A percentile compares a stretch with the other conserved stretches of the same genome.
phyloP scores from a whole-genome alignment of 2,888 invertebrate species.

The Fragum whitleyi region DNA sequence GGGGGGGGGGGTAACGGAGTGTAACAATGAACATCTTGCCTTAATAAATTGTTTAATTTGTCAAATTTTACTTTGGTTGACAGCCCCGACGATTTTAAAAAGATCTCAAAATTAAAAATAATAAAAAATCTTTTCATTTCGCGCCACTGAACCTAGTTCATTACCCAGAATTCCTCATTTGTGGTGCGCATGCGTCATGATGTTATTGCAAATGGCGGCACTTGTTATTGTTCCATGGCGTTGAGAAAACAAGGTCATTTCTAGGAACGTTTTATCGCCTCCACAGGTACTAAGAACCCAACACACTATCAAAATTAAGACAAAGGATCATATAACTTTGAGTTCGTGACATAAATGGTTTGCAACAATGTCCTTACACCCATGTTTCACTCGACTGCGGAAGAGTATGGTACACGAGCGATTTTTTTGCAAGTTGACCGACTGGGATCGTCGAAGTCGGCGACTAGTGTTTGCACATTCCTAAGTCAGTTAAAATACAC shows the following conservation, averaged over 20 bases:
- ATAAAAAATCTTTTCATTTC: conserved; percentile 22
- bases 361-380: conserved; percentile 26
- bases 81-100: too few species aligned
- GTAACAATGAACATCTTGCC: too few species aligned
- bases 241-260: conserved; percentile 87
- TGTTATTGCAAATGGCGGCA: conserved; percentile 98
- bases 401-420: conserved; percentile 47
- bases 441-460: conserved; percentile 20
- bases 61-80: too few species aligned
- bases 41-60: too few species aligned
- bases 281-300: conserved; percentile 83
- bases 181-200: conserved; percentile 84
- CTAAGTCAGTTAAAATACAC: background rate
- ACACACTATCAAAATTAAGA: background rate
- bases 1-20: too few species aligned
- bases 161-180: conserved; percentile 78
- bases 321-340: conserved; percentile 28
- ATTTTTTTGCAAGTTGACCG: conserved; percentile 50
- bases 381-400: conserved; percentile 28
- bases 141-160: conserved; percentile 58
- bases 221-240: conserved; percentile 98
- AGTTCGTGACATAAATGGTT: background rate
- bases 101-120: background rate
- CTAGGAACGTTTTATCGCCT: conserved; percentile 86
- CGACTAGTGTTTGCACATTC: background rate